A percentile compares a stretch with the other conserved stretches of the same genome.
Evolutionary conservation across 2,113 vertebrate species (phyloP).

Genomic region (Lophotis ruficrista): DNA sequence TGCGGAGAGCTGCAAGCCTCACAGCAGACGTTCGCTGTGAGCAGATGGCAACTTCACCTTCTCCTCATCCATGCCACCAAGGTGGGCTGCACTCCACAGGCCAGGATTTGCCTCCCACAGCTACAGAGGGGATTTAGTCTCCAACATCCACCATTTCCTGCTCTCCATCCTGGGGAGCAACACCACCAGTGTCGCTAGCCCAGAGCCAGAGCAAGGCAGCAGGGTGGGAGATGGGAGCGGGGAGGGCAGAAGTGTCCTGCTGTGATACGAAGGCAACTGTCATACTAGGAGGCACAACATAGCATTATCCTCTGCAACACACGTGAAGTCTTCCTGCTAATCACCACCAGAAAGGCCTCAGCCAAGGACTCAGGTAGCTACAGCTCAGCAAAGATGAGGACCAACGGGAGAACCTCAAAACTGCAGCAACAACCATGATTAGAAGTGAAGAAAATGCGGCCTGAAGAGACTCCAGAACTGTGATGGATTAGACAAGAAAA

Average conservation of each 20-base stretch:
- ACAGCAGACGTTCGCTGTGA: not conserved
- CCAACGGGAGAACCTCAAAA: not conserved
- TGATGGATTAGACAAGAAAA: not conserved
- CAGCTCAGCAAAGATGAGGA: not conserved
- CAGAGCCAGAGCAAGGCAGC: not conserved
- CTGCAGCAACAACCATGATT: not conserved
- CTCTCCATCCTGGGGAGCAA: not conserved
- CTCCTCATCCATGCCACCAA: not conserved
- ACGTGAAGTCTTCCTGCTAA: not conserved
- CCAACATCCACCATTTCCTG: too few relatives aligned
- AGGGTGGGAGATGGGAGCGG: accelerated
- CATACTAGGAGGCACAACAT: not conserved
- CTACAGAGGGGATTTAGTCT: not conserved
- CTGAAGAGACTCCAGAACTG: not conserved
- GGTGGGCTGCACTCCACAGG: accelerated
- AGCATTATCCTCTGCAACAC: not conserved
- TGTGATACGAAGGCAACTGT: not conserved
- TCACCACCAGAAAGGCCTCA: not conserved
- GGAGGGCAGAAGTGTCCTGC: not conserved
- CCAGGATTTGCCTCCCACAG: not conserved
- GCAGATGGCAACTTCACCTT: not conserved
- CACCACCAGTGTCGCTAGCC: not conserved
- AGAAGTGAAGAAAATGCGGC: not conserved
- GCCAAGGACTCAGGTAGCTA: not conserved
- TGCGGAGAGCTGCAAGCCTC: not conserved